phyloP scores from a whole-genome alignment of 2,113 vertebrate species.

The Drymodes brunneopygia region DNA sequence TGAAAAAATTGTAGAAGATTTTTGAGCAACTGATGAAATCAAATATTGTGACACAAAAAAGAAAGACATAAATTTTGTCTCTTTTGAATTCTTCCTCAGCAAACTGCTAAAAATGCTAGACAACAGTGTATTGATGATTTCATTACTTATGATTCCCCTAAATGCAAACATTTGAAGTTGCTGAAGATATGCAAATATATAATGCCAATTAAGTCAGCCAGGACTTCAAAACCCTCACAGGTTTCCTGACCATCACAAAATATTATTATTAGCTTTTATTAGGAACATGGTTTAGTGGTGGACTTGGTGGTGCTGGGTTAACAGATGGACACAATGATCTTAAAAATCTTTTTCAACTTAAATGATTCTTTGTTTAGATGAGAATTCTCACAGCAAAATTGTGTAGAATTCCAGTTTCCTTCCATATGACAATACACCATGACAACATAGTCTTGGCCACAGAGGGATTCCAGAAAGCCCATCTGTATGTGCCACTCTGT shows the following conservation, averaged over 20 bases:
- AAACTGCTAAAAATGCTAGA: neutral
- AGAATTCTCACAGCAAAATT: neutral
- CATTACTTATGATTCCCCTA: neutral
- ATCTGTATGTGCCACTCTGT: neutral
- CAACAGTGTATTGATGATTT: neutral
- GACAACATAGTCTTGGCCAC: rapidly evolving
- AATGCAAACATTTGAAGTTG: neutral
- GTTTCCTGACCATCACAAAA: neutral
- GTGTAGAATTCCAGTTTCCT: neutral
- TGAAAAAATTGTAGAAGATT: neutral
- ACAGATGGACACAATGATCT: neutral
- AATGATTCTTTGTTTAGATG: neutral
- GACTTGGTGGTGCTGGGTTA: neutral
- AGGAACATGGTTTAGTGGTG: neutral
- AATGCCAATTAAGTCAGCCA: neutral
- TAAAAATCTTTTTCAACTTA: neutral
- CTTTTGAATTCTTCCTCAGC: neutral
- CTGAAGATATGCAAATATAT: neutral
- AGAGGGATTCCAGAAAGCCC: neutral
- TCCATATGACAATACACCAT: neutral
- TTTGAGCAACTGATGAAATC: neutral
- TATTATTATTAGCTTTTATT: neutral
- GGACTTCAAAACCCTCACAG: neutral
- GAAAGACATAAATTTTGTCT: neutral
- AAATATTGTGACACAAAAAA: neutral